These are phyloP conservation scores for Polyergus mexicanus DNA, from an alignment of 1,140 invertebrate species.

Conservation along the genomic window DNA sequence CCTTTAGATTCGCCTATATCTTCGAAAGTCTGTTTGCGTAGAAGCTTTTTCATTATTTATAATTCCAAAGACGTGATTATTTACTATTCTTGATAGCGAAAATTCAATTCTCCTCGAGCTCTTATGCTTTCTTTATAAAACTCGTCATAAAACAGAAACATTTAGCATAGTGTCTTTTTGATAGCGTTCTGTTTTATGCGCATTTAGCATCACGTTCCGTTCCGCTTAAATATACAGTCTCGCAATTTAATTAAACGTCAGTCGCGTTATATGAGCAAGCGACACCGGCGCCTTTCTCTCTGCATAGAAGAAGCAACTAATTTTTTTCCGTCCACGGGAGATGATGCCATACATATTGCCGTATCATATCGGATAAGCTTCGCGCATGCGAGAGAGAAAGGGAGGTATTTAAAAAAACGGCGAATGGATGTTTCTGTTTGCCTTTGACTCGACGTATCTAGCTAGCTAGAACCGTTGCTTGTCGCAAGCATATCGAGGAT, in stretches of 20 bases:
- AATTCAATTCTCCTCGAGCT: background rate
- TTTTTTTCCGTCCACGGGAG: background rate
- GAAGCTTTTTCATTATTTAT: background rate
- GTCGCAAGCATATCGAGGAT: slow-evolving; percentile 43
- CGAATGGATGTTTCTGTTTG: background rate
- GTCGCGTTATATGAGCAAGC: background rate
- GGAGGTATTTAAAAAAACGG: slow-evolving; percentile 24
- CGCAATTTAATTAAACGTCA: slow-evolving; percentile 48
- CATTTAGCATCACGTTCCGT: slow-evolving; percentile 17
- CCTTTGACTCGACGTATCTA: slow-evolving; percentile 29
- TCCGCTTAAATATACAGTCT: slow-evolving; percentile 1
- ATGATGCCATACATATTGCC: slow-evolving; percentile 17
- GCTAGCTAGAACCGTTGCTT: slow-evolving; percentile 38
- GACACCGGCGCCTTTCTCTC: background rate
- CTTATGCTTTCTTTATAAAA: too few species aligned
- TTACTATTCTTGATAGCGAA: background rate
- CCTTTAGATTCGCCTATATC: background rate
- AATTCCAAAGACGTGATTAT: background rate
- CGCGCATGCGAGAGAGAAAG: too few species aligned
- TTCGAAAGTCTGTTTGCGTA: background rate
- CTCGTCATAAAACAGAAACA: slow-evolving; percentile 1
- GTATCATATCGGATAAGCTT: background rate
- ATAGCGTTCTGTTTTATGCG: background rate
- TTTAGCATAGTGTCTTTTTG: slow-evolving; percentile 5
- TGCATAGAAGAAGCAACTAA: slow-evolving; percentile 17